Conservation (phyloP, 2,888 invertebrate species). For the Meta bourneti region DNA sequence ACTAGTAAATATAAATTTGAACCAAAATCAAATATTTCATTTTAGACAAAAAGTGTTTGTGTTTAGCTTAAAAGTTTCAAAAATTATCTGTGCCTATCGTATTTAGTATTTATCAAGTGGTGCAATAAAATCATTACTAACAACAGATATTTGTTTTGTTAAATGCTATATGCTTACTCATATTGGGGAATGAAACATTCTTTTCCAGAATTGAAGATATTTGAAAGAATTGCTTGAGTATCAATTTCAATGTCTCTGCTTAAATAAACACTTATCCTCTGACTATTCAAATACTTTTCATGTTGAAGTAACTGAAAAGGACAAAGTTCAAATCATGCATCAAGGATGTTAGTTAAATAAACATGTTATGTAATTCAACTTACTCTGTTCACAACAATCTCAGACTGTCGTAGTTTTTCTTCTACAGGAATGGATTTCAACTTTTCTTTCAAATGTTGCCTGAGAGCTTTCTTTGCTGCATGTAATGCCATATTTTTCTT, state of each 20-base stretch:
- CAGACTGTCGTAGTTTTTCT: slow-evolving; percentile 51
- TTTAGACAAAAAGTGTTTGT: background rate
- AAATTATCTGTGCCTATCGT: no score
- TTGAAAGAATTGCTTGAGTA: slow-evolving; percentile 39
- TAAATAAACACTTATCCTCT: slow-evolving; percentile 63
- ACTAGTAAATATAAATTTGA: background rate
- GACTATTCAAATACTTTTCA: slow-evolving; percentile 31
- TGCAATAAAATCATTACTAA: background rate
- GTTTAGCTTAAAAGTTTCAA: background rate
- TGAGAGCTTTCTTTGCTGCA: slow-evolving; percentile 63
- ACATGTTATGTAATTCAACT: background rate
- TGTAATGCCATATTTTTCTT: slow-evolving; percentile 41
- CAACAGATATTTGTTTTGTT: background rate
- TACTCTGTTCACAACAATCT: slow-evolving; percentile 55
- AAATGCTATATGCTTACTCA: slow-evolving; percentile 43
- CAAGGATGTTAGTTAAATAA: background rate
- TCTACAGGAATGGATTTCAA: slow-evolving; percentile 53
- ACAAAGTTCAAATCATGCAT: background rate
- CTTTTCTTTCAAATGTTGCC: slow-evolving; percentile 50
- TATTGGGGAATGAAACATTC: slow-evolving; percentile 73
- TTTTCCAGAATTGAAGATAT: slow-evolving; percentile 67
- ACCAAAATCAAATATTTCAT: background rate
- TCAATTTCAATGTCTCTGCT: slow-evolving; percentile 71
- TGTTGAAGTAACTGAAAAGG: slow-evolving; percentile 56
- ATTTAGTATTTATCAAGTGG: background rate